Percentiles rank a stretch among this genome's conserved stretches.
Evolutionary conservation across 1,140 invertebrate genomes (phyloP).

Genomic region (Reticulitermes speratus): DNA sequence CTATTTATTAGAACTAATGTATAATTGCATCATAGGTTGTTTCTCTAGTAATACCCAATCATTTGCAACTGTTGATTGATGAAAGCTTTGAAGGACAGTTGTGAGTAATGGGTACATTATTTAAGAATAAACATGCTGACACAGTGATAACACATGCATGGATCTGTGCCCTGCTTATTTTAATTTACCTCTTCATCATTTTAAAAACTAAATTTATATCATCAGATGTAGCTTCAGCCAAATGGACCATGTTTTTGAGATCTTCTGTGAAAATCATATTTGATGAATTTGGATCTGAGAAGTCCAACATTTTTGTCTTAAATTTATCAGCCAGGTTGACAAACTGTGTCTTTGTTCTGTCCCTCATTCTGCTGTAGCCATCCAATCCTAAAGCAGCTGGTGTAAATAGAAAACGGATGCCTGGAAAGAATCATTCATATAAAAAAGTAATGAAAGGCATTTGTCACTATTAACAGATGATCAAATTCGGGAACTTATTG

Average conservation of each 20-base stretch:
- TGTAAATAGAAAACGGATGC: slow-evolving; percentile 52
- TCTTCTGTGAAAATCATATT: slow-evolving; percentile 82
- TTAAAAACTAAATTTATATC: slow-evolving; percentile 64
- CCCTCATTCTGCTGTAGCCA: slow-evolving; percentile 54
- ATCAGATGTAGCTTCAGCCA: slow-evolving; percentile 56
- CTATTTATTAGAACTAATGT: no score
- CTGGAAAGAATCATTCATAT: slow-evolving; percentile 35
- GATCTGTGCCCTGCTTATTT: neutral
- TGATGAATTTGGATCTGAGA: slow-evolving; percentile 51
- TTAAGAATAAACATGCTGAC: neutral
- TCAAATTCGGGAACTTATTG: no score
- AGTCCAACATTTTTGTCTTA: slow-evolving; percentile 64
- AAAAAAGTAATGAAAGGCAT: no score
- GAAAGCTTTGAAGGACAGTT: no score
- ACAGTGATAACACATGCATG: no score
- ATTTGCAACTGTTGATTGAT: no score
- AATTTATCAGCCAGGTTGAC: slow-evolving; percentile 61
- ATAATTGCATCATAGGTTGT: no score
- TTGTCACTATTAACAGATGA: no score
- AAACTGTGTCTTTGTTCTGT: slow-evolving; percentile 56
- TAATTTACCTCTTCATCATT: slow-evolving; percentile 65
- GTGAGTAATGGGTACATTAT: neutral
- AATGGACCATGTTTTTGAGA: slow-evolving; percentile 76
- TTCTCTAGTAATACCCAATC: no score
- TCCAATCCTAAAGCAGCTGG: slow-evolving; percentile 58